Evolutionary conservation across 2,797 vertebrate genomes (phyloP).

Genomic region (Hipposideros larvatus): DNA sequence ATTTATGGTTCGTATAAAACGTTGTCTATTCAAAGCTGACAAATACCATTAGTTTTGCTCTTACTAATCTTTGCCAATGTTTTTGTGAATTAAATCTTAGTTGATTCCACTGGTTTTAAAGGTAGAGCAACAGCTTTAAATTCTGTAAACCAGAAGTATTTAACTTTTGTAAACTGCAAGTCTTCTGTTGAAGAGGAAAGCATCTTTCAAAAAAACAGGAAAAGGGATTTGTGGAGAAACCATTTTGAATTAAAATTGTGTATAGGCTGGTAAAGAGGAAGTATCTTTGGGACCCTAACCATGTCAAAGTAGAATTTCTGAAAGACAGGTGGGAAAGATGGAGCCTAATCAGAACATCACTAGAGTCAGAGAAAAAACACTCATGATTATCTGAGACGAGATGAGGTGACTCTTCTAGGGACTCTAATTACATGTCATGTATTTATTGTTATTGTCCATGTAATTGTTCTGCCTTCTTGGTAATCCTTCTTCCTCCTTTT

Average conservation of each 20-base stretch:
- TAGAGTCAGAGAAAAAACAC: not conserved
- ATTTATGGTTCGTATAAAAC: constrained; percentile 33
- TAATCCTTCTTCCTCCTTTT: not conserved
- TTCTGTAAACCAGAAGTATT: not conserved
- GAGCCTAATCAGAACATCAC: not conserved
- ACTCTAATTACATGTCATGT: not conserved
- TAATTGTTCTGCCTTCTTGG: not conserved
- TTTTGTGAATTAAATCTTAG: constrained; percentile 31
- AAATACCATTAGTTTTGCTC: not conserved
- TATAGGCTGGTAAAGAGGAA: not conserved
- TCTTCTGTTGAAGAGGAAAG: constrained; percentile 14
- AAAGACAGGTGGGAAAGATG: not conserved
- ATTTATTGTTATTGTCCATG: not conserved
- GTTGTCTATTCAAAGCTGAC: not conserved
- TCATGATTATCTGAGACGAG: not conserved
- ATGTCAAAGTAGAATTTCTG: constrained; percentile 13
- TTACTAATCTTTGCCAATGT: not conserved
- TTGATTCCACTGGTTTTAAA: constrained; percentile 21
- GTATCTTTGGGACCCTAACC: not conserved
- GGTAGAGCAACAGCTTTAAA: not conserved
- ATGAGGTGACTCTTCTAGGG: not conserved
- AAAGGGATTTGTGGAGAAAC: constrained; percentile 12
- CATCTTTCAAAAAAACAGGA: not conserved
- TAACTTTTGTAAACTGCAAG: not conserved
- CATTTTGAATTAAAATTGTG: not conserved